Conservation (phyloP, 2,888 invertebrate species). For the Phengaris alcon region DNA sequence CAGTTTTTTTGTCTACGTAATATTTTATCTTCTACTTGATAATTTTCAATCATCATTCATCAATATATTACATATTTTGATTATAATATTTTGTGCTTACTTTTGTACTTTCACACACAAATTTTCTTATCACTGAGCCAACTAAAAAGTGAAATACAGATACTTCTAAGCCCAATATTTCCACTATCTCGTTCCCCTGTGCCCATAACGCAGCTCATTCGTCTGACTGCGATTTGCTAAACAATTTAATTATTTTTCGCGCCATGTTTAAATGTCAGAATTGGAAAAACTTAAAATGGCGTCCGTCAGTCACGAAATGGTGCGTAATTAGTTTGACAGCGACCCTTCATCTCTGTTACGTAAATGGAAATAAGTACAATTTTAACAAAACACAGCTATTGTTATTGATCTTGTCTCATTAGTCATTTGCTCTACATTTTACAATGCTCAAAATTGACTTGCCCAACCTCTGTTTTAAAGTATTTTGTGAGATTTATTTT, state of each 20-base stretch:
- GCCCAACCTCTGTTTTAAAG: no score
- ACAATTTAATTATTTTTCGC: constrained; percentile 25
- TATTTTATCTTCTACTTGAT: no score
- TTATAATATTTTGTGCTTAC: no score
- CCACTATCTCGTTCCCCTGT: constrained; percentile 27
- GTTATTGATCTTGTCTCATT: neutral
- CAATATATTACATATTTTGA: no score
- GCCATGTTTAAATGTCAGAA: constrained; percentile 19
- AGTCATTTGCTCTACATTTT: neutral
- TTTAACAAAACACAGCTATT: neutral
- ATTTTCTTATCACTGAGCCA: no score
- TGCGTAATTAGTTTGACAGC: constrained; percentile 21
- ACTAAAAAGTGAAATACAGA: no score
- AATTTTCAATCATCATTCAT: no score
- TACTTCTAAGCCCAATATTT: neutral
- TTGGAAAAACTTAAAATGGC: constrained; percentile 18
- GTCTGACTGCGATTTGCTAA: constrained; percentile 26
- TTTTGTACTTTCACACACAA: no score
- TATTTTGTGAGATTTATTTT: no score
- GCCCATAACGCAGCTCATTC: constrained; percentile 19
- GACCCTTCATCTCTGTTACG: neutral
- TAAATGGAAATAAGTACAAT: neutral
- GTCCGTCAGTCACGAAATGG: constrained; percentile 16
- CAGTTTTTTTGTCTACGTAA: no score
- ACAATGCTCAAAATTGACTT: neutral